These are phyloP conservation scores for Cyprinodon tularosa DNA, from an alignment of 2,113 vertebrate genomes.

Conservation along the genomic window DNA sequence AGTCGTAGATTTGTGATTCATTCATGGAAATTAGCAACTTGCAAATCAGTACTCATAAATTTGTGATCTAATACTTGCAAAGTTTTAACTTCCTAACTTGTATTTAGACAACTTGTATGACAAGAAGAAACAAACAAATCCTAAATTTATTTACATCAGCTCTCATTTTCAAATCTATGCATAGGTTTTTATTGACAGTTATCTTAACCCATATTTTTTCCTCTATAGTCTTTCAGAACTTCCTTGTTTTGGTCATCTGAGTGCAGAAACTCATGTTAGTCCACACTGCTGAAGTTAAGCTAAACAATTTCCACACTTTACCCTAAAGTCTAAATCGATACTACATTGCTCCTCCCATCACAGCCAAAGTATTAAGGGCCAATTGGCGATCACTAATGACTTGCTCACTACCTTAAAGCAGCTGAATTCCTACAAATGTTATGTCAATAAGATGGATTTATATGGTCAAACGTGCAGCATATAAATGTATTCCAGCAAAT, in stretches of 20 bases:
- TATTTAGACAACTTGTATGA: too few relatives aligned
- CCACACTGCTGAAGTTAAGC: slow-evolving; percentile 30
- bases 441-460: slow-evolving; percentile 66
- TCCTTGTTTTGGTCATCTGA: slow-evolving; percentile 12
- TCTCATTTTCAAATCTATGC: too few relatives aligned
- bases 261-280: slow-evolving; percentile 14
- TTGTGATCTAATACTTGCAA: too few relatives aligned
- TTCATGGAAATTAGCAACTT: too few relatives aligned
- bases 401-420: slow-evolving; percentile 52
- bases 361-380: slow-evolving; percentile 33
- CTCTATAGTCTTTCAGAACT: too few relatives aligned
- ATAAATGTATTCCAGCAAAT: slow-evolving; percentile 59
- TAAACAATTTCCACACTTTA: slow-evolving; percentile 31
- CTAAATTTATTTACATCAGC: too few relatives aligned
- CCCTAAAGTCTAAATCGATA: slow-evolving; percentile 54
- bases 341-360: slow-evolving; percentile 17
- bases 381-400: slow-evolving; percentile 62
- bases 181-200: too few relatives aligned
- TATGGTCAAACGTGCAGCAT: slow-evolving; percentile 40
- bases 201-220: too few relatives aligned
- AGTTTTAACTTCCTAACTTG: too few relatives aligned
- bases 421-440: slow-evolving; percentile 67
- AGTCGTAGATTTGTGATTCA: too few relatives aligned
- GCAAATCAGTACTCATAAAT: too few relatives aligned
- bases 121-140: too few relatives aligned